Conservation (phyloP, 2,888 invertebrate species). For the Campopleginae sp. region DNA sequence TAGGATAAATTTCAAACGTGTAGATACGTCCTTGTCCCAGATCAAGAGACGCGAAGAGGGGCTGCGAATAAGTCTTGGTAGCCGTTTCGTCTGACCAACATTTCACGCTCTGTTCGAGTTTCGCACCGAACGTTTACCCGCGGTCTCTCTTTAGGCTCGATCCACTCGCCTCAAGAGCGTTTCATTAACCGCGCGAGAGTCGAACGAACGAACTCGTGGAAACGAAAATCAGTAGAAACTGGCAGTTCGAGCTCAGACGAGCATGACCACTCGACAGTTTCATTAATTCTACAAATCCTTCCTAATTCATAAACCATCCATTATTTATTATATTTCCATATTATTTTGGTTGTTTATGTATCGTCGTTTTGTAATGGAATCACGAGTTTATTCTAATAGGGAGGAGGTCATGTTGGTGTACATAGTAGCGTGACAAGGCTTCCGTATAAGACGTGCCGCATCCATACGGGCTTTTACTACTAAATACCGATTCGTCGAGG, state of each 20-base stretch:
- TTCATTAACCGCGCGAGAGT: slow-evolving; percentile 44
- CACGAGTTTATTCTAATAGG: slow-evolving; percentile 3
- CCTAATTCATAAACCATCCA: background rate
- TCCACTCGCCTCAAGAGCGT: slow-evolving; percentile 26
- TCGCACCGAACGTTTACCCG: background rate
- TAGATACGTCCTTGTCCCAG: slow-evolving; percentile 80
- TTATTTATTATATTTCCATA: background rate
- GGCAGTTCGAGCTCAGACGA: slow-evolving; percentile 73
- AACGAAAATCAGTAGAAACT: slow-evolving; percentile 73
- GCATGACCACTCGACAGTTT: slow-evolving; percentile 17
- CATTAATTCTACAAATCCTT: background rate
- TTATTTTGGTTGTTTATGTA: background rate
- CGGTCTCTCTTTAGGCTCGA: slow-evolving; percentile 16
- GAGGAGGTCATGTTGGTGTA: background rate
- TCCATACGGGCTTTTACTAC: slow-evolving; percentile 52
- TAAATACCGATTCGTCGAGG: slow-evolving; percentile 46
- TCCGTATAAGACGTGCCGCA: slow-evolving; percentile 43
- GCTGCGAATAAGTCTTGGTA: slow-evolving; percentile 73
- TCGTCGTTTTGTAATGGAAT: background rate
- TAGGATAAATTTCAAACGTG: slow-evolving; percentile 55
- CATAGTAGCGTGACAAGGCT: slow-evolving; percentile 45
- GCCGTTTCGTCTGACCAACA: slow-evolving; percentile 64
- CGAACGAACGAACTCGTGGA: slow-evolving; percentile 1
- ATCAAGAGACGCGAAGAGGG: slow-evolving; percentile 65
- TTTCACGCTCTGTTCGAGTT: slow-evolving; percentile 55